Percentiles rank a stretch among this genome's conserved stretches.
phyloP scores from a whole-genome alignment of 2,888 invertebrate genomes.

The Lithosia quadra region DNA sequence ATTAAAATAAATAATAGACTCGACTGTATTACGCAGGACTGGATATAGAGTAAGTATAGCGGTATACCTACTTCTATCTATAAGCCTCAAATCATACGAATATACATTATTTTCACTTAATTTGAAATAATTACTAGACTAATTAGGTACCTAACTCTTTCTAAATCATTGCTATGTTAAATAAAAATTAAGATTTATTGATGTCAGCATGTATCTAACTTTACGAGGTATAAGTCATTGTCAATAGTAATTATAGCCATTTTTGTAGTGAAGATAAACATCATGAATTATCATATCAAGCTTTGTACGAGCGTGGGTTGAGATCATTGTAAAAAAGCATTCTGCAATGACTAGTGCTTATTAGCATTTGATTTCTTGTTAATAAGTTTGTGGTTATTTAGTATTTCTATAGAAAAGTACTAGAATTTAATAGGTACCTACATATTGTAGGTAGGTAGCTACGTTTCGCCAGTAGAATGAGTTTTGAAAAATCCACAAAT shows the following conservation, averaged over 20 bases:
- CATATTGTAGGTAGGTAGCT: not conserved
- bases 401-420: too few species aligned
- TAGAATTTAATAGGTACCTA: not conserved
- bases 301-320: not conserved
- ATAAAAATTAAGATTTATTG: not conserved
- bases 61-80: not conserved
- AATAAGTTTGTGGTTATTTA: not conserved
- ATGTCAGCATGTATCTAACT: not conserved
- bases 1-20: too few species aligned
- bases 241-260: not conserved
- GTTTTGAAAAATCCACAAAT: not conserved
- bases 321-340: not conserved
- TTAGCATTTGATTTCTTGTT: not conserved
- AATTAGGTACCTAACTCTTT: not conserved
- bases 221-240: not conserved
- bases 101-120: not conserved
- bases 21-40: too few species aligned
- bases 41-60: not conserved
- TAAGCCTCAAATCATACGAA: not conserved
- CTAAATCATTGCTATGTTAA: not conserved
- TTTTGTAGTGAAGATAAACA: not conserved
- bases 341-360: not conserved
- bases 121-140: not conserved
- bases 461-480: not conserved
- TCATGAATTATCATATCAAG: not conserved